Base-by-base conservation (phyloP, 2,797 vertebrate genomes). In the Distichodus sexfasciatus region DNA sequence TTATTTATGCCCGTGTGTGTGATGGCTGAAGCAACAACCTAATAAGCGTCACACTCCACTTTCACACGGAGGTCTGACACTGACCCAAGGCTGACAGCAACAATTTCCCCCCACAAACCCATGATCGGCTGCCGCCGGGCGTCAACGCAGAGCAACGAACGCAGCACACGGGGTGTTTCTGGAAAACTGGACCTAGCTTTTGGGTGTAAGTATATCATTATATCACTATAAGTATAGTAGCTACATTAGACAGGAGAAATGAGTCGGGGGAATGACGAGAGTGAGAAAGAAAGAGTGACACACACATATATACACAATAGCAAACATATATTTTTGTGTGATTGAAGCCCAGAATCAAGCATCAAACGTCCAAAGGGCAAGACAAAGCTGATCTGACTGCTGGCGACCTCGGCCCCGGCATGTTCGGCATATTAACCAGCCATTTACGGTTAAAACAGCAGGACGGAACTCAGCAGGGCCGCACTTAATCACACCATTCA, bases 401-500 rank as follows among this genome's bases (percentile, higher is more conserved):
- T 67, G 26, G 46, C 48, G 38, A 72, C 63, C 17, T 35, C 8
- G 43, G 26, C 47, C 53, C 40, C 69, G 72, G 76, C 66, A 43
- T 85, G 86, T 78, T 66, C 70, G 79, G 85, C 85, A 88, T 89
- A 85, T 85, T 86, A 87, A 87, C 72, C 69, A 66, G 68, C 81
- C 77, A 70, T 86, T 88, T 84, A 83, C 71, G 81, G 87, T 83
- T 84, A 79, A 88, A 87, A 77, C 85, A 85, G 87, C 85, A 82
- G 81, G 86, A 81, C 81, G 61, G 66, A 77, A 76, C 78, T 70
- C 79, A 84, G 84, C 71, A 24, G 80, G 78, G 66, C 77, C 76
- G 76, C 79, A 84, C 86, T 89, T 87, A 86, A 87, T 86, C 81
- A 87, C 76, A 75, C 81, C 76, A 86, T 89, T 90, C 85, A 84